phyloP scores from a whole-genome alignment of 1,140 invertebrate genomes.

The Melanaphis sacchari region DNA sequence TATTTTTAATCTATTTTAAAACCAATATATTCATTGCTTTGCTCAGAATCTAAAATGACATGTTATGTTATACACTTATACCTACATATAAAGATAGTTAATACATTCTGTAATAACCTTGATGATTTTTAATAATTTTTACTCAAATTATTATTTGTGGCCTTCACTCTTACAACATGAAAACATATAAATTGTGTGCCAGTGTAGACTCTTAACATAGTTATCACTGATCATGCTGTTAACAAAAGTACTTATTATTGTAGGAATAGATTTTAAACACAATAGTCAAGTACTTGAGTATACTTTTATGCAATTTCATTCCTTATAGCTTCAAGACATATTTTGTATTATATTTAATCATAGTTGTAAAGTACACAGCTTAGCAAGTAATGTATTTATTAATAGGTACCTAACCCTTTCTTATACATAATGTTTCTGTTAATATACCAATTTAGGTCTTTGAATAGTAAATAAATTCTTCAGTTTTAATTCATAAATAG shows the following conservation, averaged over 20 bases:
- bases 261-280: not conserved
- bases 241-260: not conserved
- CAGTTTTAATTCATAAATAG: too few relatives aligned
- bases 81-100: not conserved
- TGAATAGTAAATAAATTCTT: not conserved
- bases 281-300: not conserved
- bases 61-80: conserved; percentile 4
- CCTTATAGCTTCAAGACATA: not conserved
- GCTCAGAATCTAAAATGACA: not conserved
- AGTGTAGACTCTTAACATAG: not conserved
- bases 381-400: not conserved
- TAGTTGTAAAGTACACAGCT: not conserved
- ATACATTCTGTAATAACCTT: conserved; percentile 28
- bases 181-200: not conserved
- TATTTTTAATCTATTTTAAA: not conserved
- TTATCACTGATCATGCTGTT: conserved; percentile 2
- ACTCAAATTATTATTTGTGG: not conserved
- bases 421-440: not conserved
- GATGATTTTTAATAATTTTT: conserved; percentile 13
- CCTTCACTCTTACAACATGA: conserved; percentile 4
- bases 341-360: not conserved
- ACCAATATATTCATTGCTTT: not conserved
- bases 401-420: not conserved
- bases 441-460: not conserved
- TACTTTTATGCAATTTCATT: conserved; percentile 21